Conservation (phyloP, 2,797 vertebrate species). For the Buceros bicornis region DNA sequence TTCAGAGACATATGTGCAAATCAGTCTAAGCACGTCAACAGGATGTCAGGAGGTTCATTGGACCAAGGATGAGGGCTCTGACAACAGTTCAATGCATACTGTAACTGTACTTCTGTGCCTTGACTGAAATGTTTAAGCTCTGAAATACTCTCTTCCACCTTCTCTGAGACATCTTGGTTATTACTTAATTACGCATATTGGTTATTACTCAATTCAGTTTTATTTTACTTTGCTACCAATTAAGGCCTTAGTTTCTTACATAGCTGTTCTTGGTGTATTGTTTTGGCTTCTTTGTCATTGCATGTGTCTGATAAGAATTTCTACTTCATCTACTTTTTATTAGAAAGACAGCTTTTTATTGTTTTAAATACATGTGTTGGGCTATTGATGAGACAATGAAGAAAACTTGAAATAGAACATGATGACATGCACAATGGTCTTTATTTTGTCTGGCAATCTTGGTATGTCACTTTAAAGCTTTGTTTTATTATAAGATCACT, state of each 20-base stretch:
- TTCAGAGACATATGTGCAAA: rapidly evolving
- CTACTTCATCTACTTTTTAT: background rate
- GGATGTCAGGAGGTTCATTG: background rate
- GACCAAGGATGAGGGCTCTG: slow-evolving; percentile 33
- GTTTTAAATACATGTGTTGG: background rate
- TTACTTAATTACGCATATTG: background rate
- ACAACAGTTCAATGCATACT: background rate
- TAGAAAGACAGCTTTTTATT: background rate
- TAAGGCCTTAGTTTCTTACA: background rate
- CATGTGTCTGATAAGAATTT: background rate
- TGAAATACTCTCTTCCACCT: background rate
- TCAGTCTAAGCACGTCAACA: background rate
- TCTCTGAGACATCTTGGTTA: background rate
- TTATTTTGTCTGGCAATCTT: background rate
- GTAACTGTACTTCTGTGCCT: background rate
- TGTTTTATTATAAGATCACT: background rate
- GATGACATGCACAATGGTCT: background rate
- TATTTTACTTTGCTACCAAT: background rate
- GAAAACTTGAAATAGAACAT: background rate
- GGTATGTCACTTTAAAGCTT: background rate
- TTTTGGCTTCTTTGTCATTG: background rate
- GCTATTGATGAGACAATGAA: background rate
- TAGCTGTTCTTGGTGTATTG: background rate
- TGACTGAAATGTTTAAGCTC: background rate
- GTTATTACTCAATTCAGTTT: background rate